Evolutionary conservation across 1,140 invertebrate genomes (phyloP).

Genomic region (Ctenoplectra terminalis): DNA sequence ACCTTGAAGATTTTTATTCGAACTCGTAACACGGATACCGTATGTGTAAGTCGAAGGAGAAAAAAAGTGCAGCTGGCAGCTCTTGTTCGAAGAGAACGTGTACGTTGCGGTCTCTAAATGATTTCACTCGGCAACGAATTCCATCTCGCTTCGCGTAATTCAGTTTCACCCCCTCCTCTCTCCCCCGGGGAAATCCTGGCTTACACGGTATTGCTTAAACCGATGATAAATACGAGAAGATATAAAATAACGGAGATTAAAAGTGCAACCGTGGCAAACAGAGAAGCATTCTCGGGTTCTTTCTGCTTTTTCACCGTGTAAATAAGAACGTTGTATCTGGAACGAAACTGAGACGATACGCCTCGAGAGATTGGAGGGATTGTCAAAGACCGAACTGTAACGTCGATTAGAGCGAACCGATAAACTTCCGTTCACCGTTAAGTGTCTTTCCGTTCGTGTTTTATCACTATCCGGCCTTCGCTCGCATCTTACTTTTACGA

Average conservation of each 20-base stretch:
- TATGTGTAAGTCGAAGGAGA: too few species aligned
- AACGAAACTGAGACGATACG: neutral
- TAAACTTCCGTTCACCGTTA: constrained; percentile 5
- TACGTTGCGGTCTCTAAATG: constrained; percentile 3
- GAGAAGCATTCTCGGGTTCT: neutral
- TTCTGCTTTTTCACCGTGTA: neutral
- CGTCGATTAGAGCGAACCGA: constrained; percentile 25
- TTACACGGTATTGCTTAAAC: constrained; percentile 8
- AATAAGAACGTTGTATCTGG: neutral
- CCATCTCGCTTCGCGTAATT: neutral
- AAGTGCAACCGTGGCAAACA: constrained; percentile 31
- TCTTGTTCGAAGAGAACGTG: neutral
- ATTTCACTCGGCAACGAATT: constrained; percentile 9
- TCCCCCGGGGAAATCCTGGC: constrained; percentile 18
- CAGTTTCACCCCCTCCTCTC: neutral
- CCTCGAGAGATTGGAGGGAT: neutral
- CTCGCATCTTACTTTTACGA: neutral
- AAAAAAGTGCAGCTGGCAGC: neutral
- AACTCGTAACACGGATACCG: neutral
- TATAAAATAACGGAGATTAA: constrained; percentile 41
- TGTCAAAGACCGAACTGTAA: neutral
- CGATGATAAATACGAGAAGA: constrained; percentile 28
- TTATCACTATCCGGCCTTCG: neutral
- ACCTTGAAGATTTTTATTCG: neutral
- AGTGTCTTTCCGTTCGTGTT: neutral